phyloP scores from a whole-genome alignment of 2,888 invertebrate genomes.

The Leucania comma region DNA sequence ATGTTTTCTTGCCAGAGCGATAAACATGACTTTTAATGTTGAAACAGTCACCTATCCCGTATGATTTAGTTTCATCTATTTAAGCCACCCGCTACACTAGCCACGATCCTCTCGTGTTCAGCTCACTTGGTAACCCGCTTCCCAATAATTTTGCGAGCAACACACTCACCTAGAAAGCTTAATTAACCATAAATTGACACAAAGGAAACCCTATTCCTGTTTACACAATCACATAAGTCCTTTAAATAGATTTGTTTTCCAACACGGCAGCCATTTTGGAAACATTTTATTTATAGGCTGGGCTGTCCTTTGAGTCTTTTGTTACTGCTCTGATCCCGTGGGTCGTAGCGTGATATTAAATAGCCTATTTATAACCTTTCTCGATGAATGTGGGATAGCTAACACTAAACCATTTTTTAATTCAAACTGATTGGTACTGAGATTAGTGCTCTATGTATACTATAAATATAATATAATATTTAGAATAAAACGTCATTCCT shows the following conservation, averaged over 20 bases:
- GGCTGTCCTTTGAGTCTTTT: not conserved
- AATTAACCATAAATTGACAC: conserved; percentile 43
- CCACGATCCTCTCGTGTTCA: conserved; percentile 3
- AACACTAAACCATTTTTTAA: too few species aligned
- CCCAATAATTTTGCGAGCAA: conserved; percentile 15
- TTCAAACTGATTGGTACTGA: too few species aligned
- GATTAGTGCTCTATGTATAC: too few species aligned
- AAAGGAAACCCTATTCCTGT: conserved; percentile 27
- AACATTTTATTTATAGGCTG: conserved; percentile 1
- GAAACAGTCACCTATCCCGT: not conserved
- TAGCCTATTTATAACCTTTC: too few species aligned
- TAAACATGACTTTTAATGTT: not conserved
- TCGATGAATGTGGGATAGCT: too few species aligned
- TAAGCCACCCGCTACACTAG: not conserved
- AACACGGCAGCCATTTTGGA: conserved; percentile 23
- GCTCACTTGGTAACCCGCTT: conserved; percentile 18
- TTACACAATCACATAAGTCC: conserved; percentile 26
- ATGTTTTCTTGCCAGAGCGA: not conserved
- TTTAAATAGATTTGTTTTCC: conserved; percentile 43
- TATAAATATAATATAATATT: too few species aligned
- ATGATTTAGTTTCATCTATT: too few species aligned
- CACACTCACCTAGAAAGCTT: conserved; percentile 15
- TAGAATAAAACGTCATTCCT: too few species aligned
- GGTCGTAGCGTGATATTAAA: too few species aligned
- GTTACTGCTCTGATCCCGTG: too few species aligned